phyloP scores from a whole-genome alignment of 2,113 vertebrate species.

The Pyxicephalus adspersus region DNA sequence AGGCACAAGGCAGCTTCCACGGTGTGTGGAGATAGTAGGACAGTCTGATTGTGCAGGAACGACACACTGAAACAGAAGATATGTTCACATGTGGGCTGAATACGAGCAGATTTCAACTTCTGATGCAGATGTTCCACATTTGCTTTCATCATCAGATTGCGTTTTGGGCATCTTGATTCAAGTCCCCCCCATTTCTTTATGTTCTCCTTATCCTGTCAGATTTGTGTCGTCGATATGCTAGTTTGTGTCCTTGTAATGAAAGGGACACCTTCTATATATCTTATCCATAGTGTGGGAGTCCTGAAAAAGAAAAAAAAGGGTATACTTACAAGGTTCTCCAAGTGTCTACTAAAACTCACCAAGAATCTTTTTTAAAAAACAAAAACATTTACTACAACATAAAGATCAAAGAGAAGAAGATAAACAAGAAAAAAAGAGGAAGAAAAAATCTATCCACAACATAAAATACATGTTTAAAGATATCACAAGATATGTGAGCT shows the following conservation, averaged over 20 bases:
- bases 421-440: no score
- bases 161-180: slow-evolving; percentile 84
- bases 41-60: slow-evolving; percentile 99
- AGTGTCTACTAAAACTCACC: no score
- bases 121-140: slow-evolving; percentile 79
- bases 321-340: neutral
- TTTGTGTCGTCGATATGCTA: slow-evolving; percentile 87
- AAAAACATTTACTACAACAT: no score
- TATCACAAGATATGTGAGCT: no score
- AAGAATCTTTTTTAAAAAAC: no score
- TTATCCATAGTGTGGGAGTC: slow-evolving; percentile 81
- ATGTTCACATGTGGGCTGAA: slow-evolving; percentile 81
- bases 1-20: slow-evolving; percentile 98
- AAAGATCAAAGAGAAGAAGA: no score
- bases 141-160: slow-evolving; percentile 84
- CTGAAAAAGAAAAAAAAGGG: slow-evolving; percentile 65
- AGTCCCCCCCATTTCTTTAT: slow-evolving; percentile 69
- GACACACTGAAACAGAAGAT: slow-evolving; percentile 82
- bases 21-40: slow-evolving; percentile 83
- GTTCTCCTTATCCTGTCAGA: slow-evolving; percentile 74
- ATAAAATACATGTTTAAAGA: no score
- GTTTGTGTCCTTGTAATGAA: slow-evolving; percentile 90
- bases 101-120: slow-evolving; percentile 75
- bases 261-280: slow-evolving; percentile 84
- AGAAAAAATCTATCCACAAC: no score